phyloP scores from a whole-genome alignment of 2,113 vertebrate genomes.

The Ondatra zibethicus region DNA sequence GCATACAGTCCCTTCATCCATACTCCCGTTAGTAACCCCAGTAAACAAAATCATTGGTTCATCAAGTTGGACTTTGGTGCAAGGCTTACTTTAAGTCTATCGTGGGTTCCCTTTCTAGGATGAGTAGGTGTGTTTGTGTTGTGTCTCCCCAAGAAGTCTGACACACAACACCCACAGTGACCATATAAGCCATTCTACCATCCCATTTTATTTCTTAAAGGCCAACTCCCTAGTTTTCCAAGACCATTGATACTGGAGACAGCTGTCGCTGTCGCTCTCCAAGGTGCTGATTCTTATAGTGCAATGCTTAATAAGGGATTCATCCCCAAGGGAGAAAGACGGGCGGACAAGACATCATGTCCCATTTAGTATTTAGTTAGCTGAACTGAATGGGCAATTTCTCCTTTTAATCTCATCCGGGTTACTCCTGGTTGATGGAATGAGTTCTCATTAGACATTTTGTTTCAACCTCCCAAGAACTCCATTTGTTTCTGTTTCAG shows the following conservation, averaged over 20 bases:
- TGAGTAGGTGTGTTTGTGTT: not conserved
- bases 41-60: not conserved
- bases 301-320: not conserved
- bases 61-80: not conserved
- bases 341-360: not conserved
- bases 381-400: not conserved
- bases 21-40: not conserved
- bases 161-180: not conserved
- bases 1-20: accelerated
- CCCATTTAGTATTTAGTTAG: not conserved
- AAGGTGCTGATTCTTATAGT: slow-evolving; percentile 1
- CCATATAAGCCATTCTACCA: not conserved
- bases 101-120: not conserved
- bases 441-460: not conserved
- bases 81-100: not conserved
- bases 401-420: not conserved
- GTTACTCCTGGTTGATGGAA: not conserved
- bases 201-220: not conserved
- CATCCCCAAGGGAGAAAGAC: not conserved
- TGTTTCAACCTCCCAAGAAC: not conserved
- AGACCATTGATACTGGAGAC: not conserved
- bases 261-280: not conserved
- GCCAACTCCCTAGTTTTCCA: accelerated
- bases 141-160: not conserved
- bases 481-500: not conserved